phyloP scores from a whole-genome alignment of 2,113 vertebrate species.

The Cyanoliseus patagonus region DNA sequence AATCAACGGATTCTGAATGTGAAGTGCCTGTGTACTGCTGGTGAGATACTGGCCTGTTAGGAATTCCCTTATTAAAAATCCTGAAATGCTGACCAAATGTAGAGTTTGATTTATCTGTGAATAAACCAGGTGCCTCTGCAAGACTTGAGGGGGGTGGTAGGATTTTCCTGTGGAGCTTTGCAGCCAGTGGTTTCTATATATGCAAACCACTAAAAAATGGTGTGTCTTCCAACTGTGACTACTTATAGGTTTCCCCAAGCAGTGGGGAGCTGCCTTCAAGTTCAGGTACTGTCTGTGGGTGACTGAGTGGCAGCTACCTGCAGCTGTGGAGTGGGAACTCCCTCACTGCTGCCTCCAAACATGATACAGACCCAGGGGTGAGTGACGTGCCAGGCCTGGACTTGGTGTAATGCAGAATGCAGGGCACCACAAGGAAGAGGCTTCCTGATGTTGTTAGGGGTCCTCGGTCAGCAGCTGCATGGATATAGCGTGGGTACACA shows the following conservation, averaged over 20 bases:
- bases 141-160: not conserved
- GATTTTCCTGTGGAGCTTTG: not conserved
- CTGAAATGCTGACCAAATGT: not conserved
- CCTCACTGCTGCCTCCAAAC: not conserved
- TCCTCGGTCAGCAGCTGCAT: not conserved
- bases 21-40: not conserved
- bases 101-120: not conserved
- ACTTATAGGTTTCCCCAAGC: not conserved
- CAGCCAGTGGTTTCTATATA: not conserved
- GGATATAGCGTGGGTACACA: not conserved
- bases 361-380: not conserved
- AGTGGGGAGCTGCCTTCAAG: not conserved
- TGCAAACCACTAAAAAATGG: not conserved
- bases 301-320: not conserved
- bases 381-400: not conserved
- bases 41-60: not conserved
- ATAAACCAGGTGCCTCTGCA: not conserved
- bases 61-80: not conserved
- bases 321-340: not conserved
- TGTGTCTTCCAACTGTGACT: rapidly evolving
- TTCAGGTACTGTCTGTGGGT: not conserved
- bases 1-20: not conserved
- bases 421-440: not conserved
- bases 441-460: not conserved
- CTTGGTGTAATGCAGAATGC: not conserved